Base-by-base conservation (phyloP, 2,113 vertebrate genomes). In the Marcusenius ussheri region DNA sequence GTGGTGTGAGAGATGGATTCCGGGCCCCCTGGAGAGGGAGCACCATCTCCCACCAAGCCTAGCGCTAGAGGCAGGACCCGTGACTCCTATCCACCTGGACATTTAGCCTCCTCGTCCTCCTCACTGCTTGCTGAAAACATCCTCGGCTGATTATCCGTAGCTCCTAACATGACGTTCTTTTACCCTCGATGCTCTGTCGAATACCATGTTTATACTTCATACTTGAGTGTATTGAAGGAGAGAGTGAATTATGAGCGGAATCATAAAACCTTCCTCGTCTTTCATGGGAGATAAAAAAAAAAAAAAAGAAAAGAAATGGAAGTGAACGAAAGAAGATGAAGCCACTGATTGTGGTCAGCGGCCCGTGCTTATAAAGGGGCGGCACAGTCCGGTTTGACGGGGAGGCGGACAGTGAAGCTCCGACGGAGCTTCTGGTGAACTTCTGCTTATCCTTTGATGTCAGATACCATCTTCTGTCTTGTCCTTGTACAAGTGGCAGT, bases 401-500 rank as follows among this genome's bases (percentile, higher is more conserved):
- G 9, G 42, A 45, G 39, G 21, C 24, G 2, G 11, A 86, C 9
- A 46, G 83, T 24, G 47, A 4, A 45, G 24, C 45, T 86, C 83
- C 27, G 3, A 15, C 11, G 6, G 24, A 50, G 47, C 47, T 86
- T 77, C 35, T 42, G 74, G 27, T 77, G 35, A 77, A 70, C 66
- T 89, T 89, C 45, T n/a, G n/a, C 88, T 35, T 19, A 27, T 47
- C 83, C 35, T 86, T 49, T 49, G 80, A 84, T 84, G 83, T 27
- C 47, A 50, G 47, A 86, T 47, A 86, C 45, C 74, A 50, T 86
- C 45, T 86, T 49, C 35, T 51, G 45, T 35, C n/a, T 35, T 1
- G 21, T 35, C n/a, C 46, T 50, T 50, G 88, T 50, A 27, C n/a
- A 51, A 19, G n/a, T 15, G 46, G 47, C 47, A 50, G 66, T 89